Evolutionary conservation across 2,797 vertebrate species (phyloP), one percentile per base, ranked within the genome.

Genomic region (Muraenolepis orangiensis): DNA sequence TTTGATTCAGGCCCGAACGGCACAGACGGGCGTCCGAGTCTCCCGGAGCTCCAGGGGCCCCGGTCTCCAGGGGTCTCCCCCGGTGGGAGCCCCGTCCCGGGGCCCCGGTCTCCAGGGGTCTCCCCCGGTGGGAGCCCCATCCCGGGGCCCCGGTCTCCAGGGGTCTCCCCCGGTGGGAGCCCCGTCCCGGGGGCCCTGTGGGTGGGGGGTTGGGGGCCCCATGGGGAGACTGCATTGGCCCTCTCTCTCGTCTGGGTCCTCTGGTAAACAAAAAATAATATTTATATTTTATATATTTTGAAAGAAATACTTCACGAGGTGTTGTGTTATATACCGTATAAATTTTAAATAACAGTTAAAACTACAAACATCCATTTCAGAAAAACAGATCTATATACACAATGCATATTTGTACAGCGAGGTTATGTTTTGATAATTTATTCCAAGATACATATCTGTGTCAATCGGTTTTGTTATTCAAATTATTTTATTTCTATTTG

Each of bases 121-220:
- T 92, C 89, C 93, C 82, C 88, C 91, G 72, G 90, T 93, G 82
- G 90, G 91, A 84, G 87, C 93, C 74, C 93, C 94, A 79, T 91
- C 94, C 86, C 94, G 92, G 87, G 91, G 90, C 72, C 92, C 92
- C 86, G 96, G 92, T 70, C 92, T 81, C 94, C 94, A 71, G 93
- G 89, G 75, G 91, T 93, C 78, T 92, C 89, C 93, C 82, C 88
- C 91, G 72, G 90, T 93, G 82, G 90, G 91, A 84, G 87, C 93
- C 74, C 93, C 94, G 79, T 91, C 94, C 86, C 94, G 92, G 87
- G 91, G 90, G 72, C 92, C 92, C 86, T n/a, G n/a, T 93, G 0
- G 95, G 95, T 87, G 93, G 94, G 84, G 95, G 95, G 85, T 93
- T 90, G 95, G 94, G 84, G 95, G 94, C 82, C 93, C 94, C 88